Percentiles rank a stretch among this genome's conserved stretches.
phyloP scores from a whole-genome alignment of 2,797 vertebrate species.

The Clarias fuscus region DNA sequence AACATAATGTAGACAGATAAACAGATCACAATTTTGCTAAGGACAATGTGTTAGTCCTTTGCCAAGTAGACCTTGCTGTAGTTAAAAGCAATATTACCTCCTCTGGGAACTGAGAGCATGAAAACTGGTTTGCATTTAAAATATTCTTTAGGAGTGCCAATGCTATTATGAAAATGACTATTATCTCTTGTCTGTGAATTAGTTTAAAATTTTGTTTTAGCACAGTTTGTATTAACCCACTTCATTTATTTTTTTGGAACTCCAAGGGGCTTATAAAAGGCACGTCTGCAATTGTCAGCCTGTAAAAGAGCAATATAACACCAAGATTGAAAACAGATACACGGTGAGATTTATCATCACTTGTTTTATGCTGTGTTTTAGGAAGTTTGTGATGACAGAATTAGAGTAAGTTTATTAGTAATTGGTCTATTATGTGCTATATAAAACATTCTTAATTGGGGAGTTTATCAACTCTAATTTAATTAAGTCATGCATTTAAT shows the following conservation, averaged over 20 bases:
- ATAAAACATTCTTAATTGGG: neutral
- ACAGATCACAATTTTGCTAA: no score
- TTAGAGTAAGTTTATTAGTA: neutral
- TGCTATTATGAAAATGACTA: neutral
- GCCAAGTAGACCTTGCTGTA: no score
- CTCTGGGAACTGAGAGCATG: neutral
- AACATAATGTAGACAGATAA: no score
- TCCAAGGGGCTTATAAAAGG: conserved; percentile 27
- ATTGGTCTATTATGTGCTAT: no score
- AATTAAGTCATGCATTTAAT: neutral
- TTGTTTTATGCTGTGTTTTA: neutral
- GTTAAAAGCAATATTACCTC: neutral
- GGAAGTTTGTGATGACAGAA: neutral
- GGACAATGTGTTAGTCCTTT: no score
- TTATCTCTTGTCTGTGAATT: neutral
- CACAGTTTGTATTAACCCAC: no score
- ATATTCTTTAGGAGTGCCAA: neutral
- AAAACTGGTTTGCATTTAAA: neutral
- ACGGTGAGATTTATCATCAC: conserved; percentile 52
- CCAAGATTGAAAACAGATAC: conserved; percentile 55
- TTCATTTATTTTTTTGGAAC: neutral
- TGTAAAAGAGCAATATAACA: conserved; percentile 25
- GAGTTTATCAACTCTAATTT: neutral
- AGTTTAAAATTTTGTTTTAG: neutral
- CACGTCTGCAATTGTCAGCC: conserved; percentile 35